Evolutionary conservation across 2,797 vertebrate species (phyloP).

Genomic region (Acrossocheilus wenchowensis): DNA sequence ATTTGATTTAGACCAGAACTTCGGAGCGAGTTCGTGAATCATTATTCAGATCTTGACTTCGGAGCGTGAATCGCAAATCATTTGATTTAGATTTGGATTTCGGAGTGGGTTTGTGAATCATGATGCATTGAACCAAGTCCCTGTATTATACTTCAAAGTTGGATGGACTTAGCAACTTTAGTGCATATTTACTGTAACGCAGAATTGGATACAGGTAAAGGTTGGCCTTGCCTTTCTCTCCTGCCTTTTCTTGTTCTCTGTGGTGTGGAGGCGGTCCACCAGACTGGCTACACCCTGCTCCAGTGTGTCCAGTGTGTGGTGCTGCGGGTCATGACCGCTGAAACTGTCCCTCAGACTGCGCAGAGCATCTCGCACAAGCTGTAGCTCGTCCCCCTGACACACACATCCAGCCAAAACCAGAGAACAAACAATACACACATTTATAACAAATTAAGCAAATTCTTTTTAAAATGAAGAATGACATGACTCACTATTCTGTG

Average conservation of each 20-base stretch:
- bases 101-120: not conserved
- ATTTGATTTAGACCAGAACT: too few relatives aligned
- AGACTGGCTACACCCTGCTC: conserved; percentile 95
- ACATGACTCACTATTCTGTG: conserved; percentile 79
- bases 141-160: not conserved
- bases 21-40: too few relatives aligned
- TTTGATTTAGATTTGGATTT: not conserved
- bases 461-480: not conserved
- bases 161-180: not conserved
- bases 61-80: not conserved
- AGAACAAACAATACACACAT: conserved; percentile 15
- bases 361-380: conserved; percentile 92
- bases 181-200: not conserved
- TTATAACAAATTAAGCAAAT: conserved; percentile 12
- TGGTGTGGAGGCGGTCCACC: conserved; percentile 87
- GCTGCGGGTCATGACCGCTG: conserved; percentile 95
- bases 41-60: not conserved
- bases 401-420: conserved; percentile 11
- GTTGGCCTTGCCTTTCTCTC: conserved; percentile 70
- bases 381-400: conserved; percentile 87
- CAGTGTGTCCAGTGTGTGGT: conserved; percentile 98
- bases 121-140: not conserved
- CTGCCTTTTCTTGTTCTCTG: conserved; percentile 83
- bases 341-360: conserved; percentile 95
- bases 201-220: not conserved